Evolutionary conservation across 2,797 vertebrate genomes (phyloP), one percentile per base, ranked within the genome.

Genomic region (Dromococcyx pavoninus): DNA sequence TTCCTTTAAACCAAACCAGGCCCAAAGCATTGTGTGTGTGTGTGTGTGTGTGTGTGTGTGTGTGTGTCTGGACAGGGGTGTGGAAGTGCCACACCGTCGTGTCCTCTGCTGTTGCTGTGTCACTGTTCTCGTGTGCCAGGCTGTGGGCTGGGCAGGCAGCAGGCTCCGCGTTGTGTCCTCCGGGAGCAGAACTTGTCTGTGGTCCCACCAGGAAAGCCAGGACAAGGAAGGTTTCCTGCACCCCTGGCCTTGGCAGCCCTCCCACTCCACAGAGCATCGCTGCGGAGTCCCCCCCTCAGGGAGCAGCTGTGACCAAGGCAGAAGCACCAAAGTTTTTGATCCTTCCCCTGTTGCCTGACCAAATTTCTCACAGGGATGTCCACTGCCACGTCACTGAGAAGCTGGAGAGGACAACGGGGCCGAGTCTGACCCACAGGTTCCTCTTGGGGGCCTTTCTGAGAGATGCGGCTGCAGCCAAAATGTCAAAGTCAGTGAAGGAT

Each of bases 1-100:
- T 88, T 94, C 77, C 35, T 92, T 74, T 46, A 79, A 91, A 83
- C 66, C 73, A 89, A 86, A 75, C 67, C 28, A 79, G 94, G 88
- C 86, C 85, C 79, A 85, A 96, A 96, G 89, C 73, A 54, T 58
- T n/a, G n/a, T n/a, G 39, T 41, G 39, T 30, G 10, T 60, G 43
- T 37, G 50, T n/a, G n/a, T n/a, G n/a, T n/a, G 39, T 41, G 39
- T 30, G 10, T n/a, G n/a, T n/a, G 39, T 41, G 39, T 30, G 10
- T 77, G 61, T 86, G 48, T 2, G 4, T 87, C 91, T 77, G 91
- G 50, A 46, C 62, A 72, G 57, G 43, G 44, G 83, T 50, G 57
- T 65, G 53, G 53, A 37, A 65, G 46, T 50, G 69, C 54, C 37
- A 76, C 5, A 3, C 11, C 0, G 2, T 86, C 60, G 4, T 60